Conservation (phyloP, 1,140 invertebrate genomes). For the Centruroides sculpturatus region DNA sequence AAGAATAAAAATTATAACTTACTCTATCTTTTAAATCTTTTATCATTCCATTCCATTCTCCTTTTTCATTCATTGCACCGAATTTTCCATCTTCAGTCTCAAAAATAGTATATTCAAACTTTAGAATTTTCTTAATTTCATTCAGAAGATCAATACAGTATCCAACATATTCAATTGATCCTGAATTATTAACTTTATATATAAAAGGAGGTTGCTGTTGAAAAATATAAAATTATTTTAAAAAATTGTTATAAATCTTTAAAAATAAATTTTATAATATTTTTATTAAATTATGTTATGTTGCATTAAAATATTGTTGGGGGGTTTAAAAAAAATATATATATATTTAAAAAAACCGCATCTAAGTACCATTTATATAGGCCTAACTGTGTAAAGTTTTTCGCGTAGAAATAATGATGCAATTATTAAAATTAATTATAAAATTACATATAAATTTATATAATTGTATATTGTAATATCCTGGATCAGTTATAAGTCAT, state of each 20-base stretch:
- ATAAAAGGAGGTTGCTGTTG: slow-evolving; percentile 22
- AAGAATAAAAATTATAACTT: no score
- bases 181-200: slow-evolving; percentile 11
- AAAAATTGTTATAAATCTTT: background rate
- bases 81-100: slow-evolving; percentile 60
- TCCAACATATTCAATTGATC: slow-evolving; percentile 48
- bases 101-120: slow-evolving; percentile 79
- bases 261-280: background rate
- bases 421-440: no score
- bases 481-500: no score
- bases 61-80: slow-evolving; percentile 63
- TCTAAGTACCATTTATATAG: no score
- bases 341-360: no score
- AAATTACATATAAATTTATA: no score
- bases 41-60: slow-evolving; percentile 80
- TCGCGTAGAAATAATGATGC: no score
- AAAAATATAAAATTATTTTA: no score
- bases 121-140: slow-evolving; percentile 59
- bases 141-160: slow-evolving; percentile 88
- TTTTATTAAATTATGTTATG: background rate
- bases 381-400: no score
- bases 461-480: no score
- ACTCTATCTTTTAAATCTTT: slow-evolving; percentile 76
- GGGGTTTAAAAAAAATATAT: no score
- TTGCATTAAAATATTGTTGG: background rate